phyloP scores from a whole-genome alignment of 1,140 invertebrate genomes.

The Ctenoplectra terminalis region DNA sequence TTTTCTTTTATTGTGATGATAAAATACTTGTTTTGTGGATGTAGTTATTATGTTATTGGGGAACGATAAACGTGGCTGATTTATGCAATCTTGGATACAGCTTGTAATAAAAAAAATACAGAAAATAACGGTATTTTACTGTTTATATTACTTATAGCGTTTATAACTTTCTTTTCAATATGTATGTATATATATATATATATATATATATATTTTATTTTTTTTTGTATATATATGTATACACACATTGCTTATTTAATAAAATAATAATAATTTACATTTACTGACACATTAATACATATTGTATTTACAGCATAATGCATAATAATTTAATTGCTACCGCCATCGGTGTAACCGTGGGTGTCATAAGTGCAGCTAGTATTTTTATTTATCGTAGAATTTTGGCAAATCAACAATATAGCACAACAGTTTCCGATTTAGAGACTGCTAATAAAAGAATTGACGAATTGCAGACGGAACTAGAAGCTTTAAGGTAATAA shows the following conservation, averaged over 20 bases:
- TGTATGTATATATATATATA: neutral
- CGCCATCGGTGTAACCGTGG: constrained; percentile 84
- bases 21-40: neutral
- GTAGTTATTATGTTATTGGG: neutral
- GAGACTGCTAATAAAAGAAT: constrained; percentile 75
- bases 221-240: neutral
- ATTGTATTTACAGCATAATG: constrained; percentile 70
- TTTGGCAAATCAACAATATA: constrained; percentile 84
- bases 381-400: constrained; percentile 86
- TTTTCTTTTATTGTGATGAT: neutral
- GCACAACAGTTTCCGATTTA: constrained; percentile 79
- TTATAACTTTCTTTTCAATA: neutral
- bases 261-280: too few species aligned
- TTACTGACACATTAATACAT: neutral
- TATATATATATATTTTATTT: too few species aligned
- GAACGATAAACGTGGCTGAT: constrained; percentile 21
- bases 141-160: neutral
- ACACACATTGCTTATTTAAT: too few species aligned
- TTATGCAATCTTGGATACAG: neutral
- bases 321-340: constrained; percentile 74
- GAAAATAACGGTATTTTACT: constrained; percentile 20
- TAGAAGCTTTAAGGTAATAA: constrained; percentile 73
- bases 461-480: constrained; percentile 73
- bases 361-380: constrained; percentile 85
- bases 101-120: neutral